Conservation (phyloP, 1,140 invertebrate genomes). For the Drosophila grimshawi region DNA sequence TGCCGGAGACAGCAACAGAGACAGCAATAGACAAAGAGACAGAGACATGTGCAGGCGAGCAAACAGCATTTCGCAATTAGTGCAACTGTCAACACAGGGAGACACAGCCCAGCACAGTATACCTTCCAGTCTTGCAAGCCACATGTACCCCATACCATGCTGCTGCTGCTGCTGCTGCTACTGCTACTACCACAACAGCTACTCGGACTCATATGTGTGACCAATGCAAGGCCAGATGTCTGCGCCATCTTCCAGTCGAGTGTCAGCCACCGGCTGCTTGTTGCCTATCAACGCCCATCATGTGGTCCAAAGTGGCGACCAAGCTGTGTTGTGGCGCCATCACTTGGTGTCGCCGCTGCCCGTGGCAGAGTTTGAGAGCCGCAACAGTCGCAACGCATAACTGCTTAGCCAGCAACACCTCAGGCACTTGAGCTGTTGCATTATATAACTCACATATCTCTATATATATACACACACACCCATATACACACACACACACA, state of each 20-base stretch:
- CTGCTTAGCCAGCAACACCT: constrained; percentile 22
- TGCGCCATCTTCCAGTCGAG: constrained; percentile 50
- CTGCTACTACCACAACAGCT: neutral
- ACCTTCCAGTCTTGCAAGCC: constrained; percentile 13
- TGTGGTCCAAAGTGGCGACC: constrained; percentile 61
- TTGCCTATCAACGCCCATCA: constrained; percentile 66
- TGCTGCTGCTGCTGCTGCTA: neutral
- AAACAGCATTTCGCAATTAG: constrained; percentile 81
- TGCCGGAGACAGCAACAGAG: constrained; percentile 52
- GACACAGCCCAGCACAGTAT: constrained; percentile 32
- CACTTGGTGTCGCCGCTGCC: neutral
- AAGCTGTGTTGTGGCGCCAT: constrained; percentile 15
- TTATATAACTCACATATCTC: constrained; percentile 2
- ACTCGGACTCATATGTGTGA: constrained; percentile 12
- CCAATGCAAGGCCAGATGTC: constrained; percentile 70
- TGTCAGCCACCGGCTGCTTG: constrained; percentile 7
- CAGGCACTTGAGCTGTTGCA: constrained; percentile 17
- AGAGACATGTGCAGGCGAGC: constrained; percentile 37
- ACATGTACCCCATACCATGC: neutral
- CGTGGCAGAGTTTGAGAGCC: neutral
- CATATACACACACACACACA: neutral
- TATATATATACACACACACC: no score
- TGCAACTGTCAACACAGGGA: constrained; percentile 72
- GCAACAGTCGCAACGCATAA: constrained; percentile 16
- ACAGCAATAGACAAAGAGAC: constrained; percentile 2